Evolutionary conservation across 1,140 invertebrate genomes (phyloP).

Genomic region (Carposina sasakii): DNA sequence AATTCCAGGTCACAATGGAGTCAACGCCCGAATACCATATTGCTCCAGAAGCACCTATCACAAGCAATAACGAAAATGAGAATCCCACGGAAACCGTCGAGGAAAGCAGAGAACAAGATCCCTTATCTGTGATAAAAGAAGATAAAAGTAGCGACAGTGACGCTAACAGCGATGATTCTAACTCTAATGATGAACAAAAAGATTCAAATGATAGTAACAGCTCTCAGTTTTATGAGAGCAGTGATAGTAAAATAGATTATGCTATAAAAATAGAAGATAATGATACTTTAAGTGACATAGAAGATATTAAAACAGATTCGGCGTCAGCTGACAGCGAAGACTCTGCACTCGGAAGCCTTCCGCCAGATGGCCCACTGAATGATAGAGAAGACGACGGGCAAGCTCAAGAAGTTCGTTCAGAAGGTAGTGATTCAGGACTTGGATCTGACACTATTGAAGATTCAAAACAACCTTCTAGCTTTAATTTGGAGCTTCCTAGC

Average conservation of each 20-base stretch:
- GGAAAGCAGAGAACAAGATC: slow-evolving; percentile 31
- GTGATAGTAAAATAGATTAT: slow-evolving; percentile 65
- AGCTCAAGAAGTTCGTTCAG: slow-evolving; percentile 78
- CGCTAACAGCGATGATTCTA: slow-evolving; percentile 56
- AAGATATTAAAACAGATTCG: slow-evolving; percentile 70
- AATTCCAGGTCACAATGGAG: slow-evolving; percentile 32
- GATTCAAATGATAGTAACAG: slow-evolving; percentile 46
- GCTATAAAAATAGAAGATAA: slow-evolving; percentile 65
- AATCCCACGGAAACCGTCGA: slow-evolving; percentile 21
- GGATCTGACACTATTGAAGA: slow-evolving; percentile 77
- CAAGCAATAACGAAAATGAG: slow-evolving; percentile 22
- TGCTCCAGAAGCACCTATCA: background rate
- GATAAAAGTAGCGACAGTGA: slow-evolving; percentile 61
- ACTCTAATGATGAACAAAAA: slow-evolving; percentile 56
- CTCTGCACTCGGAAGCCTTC: slow-evolving; percentile 66
- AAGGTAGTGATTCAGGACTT: slow-evolving; percentile 87
- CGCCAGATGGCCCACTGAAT: slow-evolving; percentile 45
- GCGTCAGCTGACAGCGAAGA: slow-evolving; percentile 71
- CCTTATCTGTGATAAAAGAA: slow-evolving; percentile 41
- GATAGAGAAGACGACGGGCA: slow-evolving; percentile 65
- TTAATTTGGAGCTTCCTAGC: slow-evolving; percentile 43
- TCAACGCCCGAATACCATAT: slow-evolving; percentile 7
- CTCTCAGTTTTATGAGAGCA: slow-evolving; percentile 68
- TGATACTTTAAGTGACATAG: slow-evolving; percentile 69
- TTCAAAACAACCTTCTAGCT: slow-evolving; percentile 51